Base-by-base conservation (phyloP, 2,113 vertebrate species). In the Percina caprodes region DNA sequence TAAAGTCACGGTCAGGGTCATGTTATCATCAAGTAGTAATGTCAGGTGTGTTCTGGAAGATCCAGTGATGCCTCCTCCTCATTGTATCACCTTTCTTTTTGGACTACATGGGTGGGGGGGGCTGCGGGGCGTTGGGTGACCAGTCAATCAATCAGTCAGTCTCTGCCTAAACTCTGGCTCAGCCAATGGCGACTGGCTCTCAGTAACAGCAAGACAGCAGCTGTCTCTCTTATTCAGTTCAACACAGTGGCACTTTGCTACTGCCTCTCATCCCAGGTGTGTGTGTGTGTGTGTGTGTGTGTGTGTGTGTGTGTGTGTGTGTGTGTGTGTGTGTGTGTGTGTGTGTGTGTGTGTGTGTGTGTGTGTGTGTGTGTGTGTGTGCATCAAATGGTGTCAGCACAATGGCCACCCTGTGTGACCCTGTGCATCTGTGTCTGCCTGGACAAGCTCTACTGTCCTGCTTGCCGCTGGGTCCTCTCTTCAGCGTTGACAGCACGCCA, bases 361-460 rank as follows among this genome's bases (percentile, higher is more conserved):
- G 66, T 67, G 62, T 67, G 74, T 67, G 61, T n/a, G 35, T 35
- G 21, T 72, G 35, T 69, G 71, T 45, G 42, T 60, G 74, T 63
- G 77, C 48, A 71, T 77, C 39, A 66, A 82, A 86, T 83, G 71
- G 19, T 49, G 63, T 63, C 46, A 21, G 67, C 72, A 93, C 91
- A 94, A 93, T 88, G 83, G 84, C 49, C 39, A 65, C 85, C 91
- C 91, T 93, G 88, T 94, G 89, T 91, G 88, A 90, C 85, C 89
- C 90, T 81, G 85, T 87, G 88, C 92, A 93, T 94, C 93, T 94
- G 93, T 90, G 90, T 90, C 82, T 70, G 71, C 83, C 73, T 51
- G 66, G 87, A 92, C 91, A 92, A 84, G 91, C 82, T 79, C 90
- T 45, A 88, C 91, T 93, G 88, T 93, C 90, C 91, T 73, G 49